A percentile compares a stretch with the other conserved stretches of the same genome.
Conservation (phyloP, 2,888 invertebrate species). For the Cryptocheilus praepositus region DNA sequence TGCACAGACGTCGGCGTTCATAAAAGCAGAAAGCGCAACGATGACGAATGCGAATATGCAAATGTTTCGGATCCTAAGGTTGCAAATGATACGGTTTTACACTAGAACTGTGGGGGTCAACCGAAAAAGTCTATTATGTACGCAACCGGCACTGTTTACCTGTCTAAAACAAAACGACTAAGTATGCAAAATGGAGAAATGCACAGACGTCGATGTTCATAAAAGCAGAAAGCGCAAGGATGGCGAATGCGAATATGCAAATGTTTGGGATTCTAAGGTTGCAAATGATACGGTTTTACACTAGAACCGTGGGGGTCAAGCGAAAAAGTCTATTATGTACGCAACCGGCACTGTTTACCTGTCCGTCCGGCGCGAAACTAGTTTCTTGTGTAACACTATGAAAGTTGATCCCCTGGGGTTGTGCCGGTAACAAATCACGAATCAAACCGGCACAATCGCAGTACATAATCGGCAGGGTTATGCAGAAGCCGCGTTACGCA, state of each 20-base stretch:
- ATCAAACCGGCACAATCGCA: slow-evolving; percentile 27
- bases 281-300: neutral
- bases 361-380: slow-evolving; percentile 50
- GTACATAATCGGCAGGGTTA: slow-evolving; percentile 35
- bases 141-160: no score
- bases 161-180: slow-evolving; percentile 37
- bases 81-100: no score
- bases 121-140: no score
- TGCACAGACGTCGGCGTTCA: neutral
- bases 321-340: slow-evolving; percentile 5
- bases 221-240: neutral
- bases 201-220: neutral
- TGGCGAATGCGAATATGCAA: neutral
- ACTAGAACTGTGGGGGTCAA: no score
- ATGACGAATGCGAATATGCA: neutral
- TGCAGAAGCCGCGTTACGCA: slow-evolving; percentile 22
- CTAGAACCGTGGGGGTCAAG: slow-evolving; percentile 6
- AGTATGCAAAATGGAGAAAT: no score
- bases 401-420: slow-evolving; percentile 52
- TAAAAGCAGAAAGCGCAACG: neutral
- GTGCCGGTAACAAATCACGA: slow-evolving; percentile 37
- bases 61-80: no score
- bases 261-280: no score
- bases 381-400: slow-evolving; percentile 68
- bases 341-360: slow-evolving; percentile 26